Evolutionary conservation across 2,113 vertebrate genomes (phyloP).

Genomic region (Condylura cristata): DNA sequence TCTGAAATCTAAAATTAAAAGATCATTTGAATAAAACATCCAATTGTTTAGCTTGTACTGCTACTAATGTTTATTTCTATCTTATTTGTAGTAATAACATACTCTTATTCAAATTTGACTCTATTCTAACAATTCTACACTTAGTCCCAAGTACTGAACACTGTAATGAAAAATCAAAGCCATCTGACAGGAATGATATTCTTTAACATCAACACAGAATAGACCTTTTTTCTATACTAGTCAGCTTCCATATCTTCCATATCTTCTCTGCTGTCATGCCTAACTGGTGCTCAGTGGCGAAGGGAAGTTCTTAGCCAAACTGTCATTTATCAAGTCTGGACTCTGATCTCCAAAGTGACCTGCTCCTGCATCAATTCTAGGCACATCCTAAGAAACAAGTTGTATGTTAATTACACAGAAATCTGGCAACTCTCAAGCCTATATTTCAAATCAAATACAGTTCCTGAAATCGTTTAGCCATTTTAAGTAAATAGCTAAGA

Average conservation of each 20-base stretch:
- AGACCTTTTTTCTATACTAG: not conserved
- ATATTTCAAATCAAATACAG: not conserved
- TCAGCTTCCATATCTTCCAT: not conserved
- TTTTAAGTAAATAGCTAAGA: not conserved
- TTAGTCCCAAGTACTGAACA: not conserved
- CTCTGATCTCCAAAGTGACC: not conserved
- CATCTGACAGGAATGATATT: not conserved
- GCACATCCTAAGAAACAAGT: not conserved
- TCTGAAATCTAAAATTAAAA: not conserved
- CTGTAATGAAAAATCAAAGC: not conserved
- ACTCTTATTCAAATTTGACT: not conserved
- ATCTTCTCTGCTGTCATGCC: not conserved
- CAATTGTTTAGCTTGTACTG: not conserved
- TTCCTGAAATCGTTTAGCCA: not conserved
- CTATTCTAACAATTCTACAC: not conserved
- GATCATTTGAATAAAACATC: not conserved
- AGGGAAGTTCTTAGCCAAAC: not conserved
- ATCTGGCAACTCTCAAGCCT: not conserved
- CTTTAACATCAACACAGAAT: not conserved
- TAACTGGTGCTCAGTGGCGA: not conserved
- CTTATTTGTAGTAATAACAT: not conserved
- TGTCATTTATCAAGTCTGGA: not conserved
- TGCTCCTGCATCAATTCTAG: not conserved
- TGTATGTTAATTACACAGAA: not conserved
- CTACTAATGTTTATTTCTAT: not conserved